Evolutionary conservation across 2,888 invertebrate species (phyloP).

Genomic region (Nephrotoma appendiculata): DNA sequence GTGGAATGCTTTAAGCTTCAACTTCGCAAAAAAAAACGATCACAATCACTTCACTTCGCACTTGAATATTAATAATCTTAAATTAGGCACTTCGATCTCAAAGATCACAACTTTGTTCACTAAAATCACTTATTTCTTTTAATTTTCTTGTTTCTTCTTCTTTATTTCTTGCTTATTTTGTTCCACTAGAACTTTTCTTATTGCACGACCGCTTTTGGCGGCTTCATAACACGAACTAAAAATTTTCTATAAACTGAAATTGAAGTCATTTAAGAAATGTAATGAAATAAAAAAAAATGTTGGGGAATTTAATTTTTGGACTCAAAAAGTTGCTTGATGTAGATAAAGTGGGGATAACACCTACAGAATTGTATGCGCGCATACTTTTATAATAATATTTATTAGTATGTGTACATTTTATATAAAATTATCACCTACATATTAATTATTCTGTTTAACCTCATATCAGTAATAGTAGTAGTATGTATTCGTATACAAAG

Average conservation of each 20-base stretch:
- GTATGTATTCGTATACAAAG: not conserved
- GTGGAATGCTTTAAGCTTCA: not conserved
- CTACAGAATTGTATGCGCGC: not conserved
- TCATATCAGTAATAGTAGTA: not conserved
- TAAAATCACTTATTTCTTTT: not conserved
- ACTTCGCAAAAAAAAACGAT: not conserved
- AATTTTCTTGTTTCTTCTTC: not conserved
- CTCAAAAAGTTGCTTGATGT: not conserved
- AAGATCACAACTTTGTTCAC: not conserved
- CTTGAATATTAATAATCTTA: not conserved
- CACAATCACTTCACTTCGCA: not conserved
- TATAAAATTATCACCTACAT: not conserved
- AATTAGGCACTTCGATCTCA: not conserved
- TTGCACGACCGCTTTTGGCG: conserved; percentile 9
- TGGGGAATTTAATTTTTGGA: not conserved
- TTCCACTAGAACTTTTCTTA: not conserved
- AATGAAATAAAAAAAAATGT: not conserved
- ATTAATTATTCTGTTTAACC: not conserved
- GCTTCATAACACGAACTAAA: conserved; percentile 11
- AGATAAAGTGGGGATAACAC: not conserved
- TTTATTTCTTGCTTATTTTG: not conserved
- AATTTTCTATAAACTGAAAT: conserved; percentile 6
- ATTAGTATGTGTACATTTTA: not conserved
- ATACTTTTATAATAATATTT: not conserved
- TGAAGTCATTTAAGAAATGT: conserved; percentile 10